Evolutionary conservation across 2,797 vertebrate genomes (phyloP).

Genomic region (Pipistrellus kuhlii): DNA sequence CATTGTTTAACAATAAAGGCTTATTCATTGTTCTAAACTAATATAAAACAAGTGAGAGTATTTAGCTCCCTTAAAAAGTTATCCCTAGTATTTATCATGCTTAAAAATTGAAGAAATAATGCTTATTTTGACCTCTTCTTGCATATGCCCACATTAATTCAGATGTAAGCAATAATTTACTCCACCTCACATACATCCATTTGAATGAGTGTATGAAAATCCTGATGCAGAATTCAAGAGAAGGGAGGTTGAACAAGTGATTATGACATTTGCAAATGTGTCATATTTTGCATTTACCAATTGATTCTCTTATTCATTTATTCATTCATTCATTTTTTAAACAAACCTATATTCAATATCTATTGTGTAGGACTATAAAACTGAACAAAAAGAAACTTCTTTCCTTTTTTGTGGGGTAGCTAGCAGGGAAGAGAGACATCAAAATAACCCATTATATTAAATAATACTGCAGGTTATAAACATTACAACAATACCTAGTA

Average conservation of each 20-base stretch:
- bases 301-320: background rate
- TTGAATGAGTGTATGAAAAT: background rate
- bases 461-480: background rate
- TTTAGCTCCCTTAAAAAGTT: background rate
- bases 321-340: background rate
- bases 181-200: background rate
- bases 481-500: background rate
- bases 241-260: background rate
- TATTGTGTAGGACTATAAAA: background rate
- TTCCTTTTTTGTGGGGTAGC: background rate
- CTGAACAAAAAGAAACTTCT: background rate
- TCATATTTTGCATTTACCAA: background rate
- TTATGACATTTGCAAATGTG: background rate
- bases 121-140: background rate
- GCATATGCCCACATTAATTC: background rate
- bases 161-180: background rate
- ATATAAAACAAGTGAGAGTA: background rate
- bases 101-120: slow-evolving; percentile 23
- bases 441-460: background rate
- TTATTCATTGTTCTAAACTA: background rate
- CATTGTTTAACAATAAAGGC: background rate
- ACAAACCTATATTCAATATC: background rate
- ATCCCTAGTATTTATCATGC: background rate
- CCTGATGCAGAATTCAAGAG: background rate
- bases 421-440: background rate